Evolutionary conservation across 2,113 vertebrate genomes (phyloP).

Genomic region (Phocoena sinus): DNA sequence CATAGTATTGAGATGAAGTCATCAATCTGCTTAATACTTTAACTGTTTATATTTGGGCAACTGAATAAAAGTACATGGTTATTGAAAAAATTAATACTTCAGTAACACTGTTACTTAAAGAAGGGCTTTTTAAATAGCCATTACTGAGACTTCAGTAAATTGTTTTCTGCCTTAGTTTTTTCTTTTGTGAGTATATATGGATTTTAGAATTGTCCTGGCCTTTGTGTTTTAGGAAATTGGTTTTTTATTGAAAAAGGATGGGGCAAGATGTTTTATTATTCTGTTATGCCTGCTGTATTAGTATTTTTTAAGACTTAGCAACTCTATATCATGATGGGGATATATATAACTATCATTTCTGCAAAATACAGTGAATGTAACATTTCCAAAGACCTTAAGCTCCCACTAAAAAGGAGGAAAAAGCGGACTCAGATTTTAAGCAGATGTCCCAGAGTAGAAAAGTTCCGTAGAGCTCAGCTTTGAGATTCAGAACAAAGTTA

Average conservation of each 20-base stretch:
- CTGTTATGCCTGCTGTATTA: not conserved
- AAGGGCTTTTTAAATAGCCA: not conserved
- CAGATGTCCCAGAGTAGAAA: not conserved
- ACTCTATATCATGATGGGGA: not conserved
- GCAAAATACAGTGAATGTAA: not conserved
- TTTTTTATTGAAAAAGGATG: not conserved
- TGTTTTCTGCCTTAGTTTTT: not conserved
- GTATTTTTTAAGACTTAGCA: not conserved
- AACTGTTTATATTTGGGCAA: slow-evolving; percentile 68
- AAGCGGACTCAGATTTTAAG: not conserved
- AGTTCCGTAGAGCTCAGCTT: not conserved
- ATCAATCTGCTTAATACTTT: slow-evolving; percentile 35
- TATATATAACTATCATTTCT: not conserved
- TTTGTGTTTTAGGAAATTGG: not conserved
- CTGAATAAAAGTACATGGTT: slow-evolving; percentile 17
- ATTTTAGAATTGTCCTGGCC: not conserved
- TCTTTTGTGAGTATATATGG: not conserved
- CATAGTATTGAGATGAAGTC: slow-evolving; percentile 49
- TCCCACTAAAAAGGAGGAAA: not conserved
- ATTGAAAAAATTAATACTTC: not conserved
- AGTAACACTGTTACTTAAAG: not conserved
- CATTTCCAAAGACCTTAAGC: not conserved
- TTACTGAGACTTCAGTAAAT: not conserved
- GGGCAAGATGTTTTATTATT: not conserved
- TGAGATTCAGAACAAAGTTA: not conserved